Base-by-base conservation (phyloP, 2,888 invertebrate species). In the Drosophila infuscata region DNA sequence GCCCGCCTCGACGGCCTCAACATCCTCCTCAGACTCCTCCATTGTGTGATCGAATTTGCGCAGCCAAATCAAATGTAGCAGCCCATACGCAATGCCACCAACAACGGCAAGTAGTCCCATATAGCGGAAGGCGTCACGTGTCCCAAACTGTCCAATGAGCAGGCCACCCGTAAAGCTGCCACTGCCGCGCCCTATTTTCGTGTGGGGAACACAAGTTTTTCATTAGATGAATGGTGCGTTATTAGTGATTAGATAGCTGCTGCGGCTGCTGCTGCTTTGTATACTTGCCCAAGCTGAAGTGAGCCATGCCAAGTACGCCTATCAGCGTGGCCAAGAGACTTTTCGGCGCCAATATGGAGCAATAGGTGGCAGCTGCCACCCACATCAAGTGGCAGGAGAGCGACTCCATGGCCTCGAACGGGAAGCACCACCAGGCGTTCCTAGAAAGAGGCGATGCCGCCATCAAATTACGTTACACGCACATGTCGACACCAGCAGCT, bases 311-410 rank as follows among this genome's bases (percentile, higher is more conserved):
- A 53, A 98, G 94, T 0, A 98, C 96, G 25, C 98, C 98, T 89
- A 97, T 97, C 62, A 98, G 94, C 0, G 98, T 98, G 7, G 97
- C 97, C 66, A 97, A 94, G 79, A 97, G 94, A 88, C 96, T 97
- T 91, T 96, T 96, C 0, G 98, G 98, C 1, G 97, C 97, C 83
- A 98, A 93, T 92, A 96, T 95, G 17, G 97, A 96, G 88, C 97
- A 97, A 92, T 98, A 97, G 0, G 97, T 97, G 8, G 97, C 97
- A 1, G 97, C 97, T 43, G 98, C 97, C 20, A 97, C 97, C 96
- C 97, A 98, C 97, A 98, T 97, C 79, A 98, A 93, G 90, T 97
- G 97, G 32, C 97, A 97, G 0, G 97, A 97, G 20, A 97, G 93
- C 0, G 97, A 96, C 93, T 97, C 97, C 95, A 97, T 95, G 0